Conservation (phyloP, 2,113 vertebrate genomes). For the Ia io region DNA sequence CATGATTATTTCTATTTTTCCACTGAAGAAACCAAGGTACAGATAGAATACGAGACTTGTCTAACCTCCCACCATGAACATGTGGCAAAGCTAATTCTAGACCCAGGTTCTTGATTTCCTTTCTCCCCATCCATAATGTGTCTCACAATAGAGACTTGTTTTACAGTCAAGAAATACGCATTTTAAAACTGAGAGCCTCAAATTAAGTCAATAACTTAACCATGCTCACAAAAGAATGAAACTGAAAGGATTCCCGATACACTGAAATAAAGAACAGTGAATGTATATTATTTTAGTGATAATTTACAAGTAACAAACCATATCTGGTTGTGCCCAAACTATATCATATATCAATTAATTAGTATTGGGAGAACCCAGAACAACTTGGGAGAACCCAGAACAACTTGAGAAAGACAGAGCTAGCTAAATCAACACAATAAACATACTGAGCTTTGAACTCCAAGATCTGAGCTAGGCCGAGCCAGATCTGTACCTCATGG, state of each 20-base stretch:
- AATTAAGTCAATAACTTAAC: neutral
- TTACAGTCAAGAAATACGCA: neutral
- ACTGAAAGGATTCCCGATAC: neutral
- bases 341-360: neutral
- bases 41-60: neutral
- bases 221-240: neutral
- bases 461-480: neutral
- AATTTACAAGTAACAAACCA: neutral
- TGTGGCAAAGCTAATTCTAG: neutral
- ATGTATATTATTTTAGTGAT: neutral
- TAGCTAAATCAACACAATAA: neutral
- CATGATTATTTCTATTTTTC: neutral
- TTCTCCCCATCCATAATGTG: neutral
- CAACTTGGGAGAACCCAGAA: neutral
- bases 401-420: neutral
- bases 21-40: neutral
- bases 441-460: neutral
- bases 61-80: neutral
- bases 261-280: slow-evolving; percentile 5
- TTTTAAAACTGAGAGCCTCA: neutral
- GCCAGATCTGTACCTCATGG: neutral
- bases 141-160: neutral
- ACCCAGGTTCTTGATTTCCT: neutral
- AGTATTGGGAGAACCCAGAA: neutral
- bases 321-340: neutral